Evolutionary conservation across 1,140 invertebrate species (phyloP).

Genomic region (Atta texana): DNA sequence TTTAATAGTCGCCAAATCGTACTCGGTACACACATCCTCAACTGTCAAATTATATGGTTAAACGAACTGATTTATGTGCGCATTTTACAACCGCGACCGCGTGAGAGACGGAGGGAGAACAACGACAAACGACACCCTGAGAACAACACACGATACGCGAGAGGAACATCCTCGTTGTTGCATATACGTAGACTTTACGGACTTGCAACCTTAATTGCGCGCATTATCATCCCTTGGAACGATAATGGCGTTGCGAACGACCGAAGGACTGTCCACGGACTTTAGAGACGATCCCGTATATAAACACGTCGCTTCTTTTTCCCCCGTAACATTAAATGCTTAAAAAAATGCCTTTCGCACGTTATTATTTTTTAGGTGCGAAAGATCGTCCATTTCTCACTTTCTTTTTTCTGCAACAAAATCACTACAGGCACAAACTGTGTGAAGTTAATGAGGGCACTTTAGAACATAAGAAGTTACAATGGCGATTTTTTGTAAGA

Average conservation of each 20-base stretch:
- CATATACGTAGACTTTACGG: slow-evolving; percentile 41
- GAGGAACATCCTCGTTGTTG: slow-evolving; percentile 53
- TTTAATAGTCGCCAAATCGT: slow-evolving; percentile 27
- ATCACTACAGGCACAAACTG: neutral
- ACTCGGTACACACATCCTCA: slow-evolving; percentile 35
- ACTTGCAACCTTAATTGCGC: slow-evolving; percentile 68
- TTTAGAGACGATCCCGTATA: neutral
- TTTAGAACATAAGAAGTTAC: slow-evolving; percentile 21
- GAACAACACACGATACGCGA: slow-evolving; percentile 36
- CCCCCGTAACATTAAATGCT: slow-evolving; percentile 46
- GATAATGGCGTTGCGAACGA: slow-evolving; percentile 64
- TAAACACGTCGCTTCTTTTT: slow-evolving; percentile 42
- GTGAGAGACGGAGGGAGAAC: slow-evolving; percentile 25
- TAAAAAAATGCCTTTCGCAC: slow-evolving; percentile 67
- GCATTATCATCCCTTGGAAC: slow-evolving; percentile 69
- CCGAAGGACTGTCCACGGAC: slow-evolving; percentile 64
- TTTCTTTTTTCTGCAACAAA: neutral
- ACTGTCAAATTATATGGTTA: slow-evolving; percentile 82
- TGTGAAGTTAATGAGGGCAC: slow-evolving; percentile 27
- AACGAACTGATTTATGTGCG: slow-evolving; percentile 84
- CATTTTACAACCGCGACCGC: slow-evolving; percentile 72
- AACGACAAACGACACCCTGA: slow-evolving; percentile 66
- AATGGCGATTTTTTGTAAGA: slow-evolving; percentile 17
- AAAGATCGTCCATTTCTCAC: slow-evolving; percentile 4
- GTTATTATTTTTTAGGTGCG: slow-evolving; percentile 67